Evolutionary conservation across 2,797 vertebrate genomes (phyloP), one percentile per base, ranked within the genome.

Genomic region (Botia kubotai): DNA sequence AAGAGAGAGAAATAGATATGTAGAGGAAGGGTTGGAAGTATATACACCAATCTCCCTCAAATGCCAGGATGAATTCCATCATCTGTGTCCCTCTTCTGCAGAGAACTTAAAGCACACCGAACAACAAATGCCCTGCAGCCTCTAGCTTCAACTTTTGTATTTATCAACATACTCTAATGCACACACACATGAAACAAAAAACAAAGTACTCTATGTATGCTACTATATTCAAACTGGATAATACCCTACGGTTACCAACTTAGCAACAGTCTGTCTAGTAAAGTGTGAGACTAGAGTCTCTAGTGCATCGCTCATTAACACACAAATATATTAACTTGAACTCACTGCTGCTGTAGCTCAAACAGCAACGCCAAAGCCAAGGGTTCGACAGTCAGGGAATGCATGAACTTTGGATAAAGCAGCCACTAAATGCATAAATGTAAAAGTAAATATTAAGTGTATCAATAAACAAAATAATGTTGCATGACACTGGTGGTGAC

Each of bases 121-220:
- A 70, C 57, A 73, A 66, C 72, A 68, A 13, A 77, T 21, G 60
- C 72, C 75, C 77, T 77, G 52, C 73, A 77, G 65, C 70, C 58
- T 48, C 16, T 72, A 75, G 11, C 77, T 72, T 80, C 73, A 80
- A 53, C 80, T 75, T 67, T 55, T 65, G 80, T 82, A 70, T 79
- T 71, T 50, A 81, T 65, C 72, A 83, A 79, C 73, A 82, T 48
- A 79, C 29, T 67, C 68, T 69, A 53, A 69, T 80, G 36, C 50
- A 75, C 67, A 75, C 43, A 53, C 19, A 70, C 43, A 81, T n/a
- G n/a, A n/a, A n/a, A n/a, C n/a, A n/a, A 63, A 79, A 16, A 43
- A 43, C 14, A 12, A 72, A 57, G 21, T 29, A 23, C 2, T 7
- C 6, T 53, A 3, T 63, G 6, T 33, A 33, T 26, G 19, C 3